A percentile compares a stretch with the other conserved stretches of the same genome.
phyloP scores from a whole-genome alignment of 2,888 invertebrate genomes.

The Malthinus seriepunctatus region DNA sequence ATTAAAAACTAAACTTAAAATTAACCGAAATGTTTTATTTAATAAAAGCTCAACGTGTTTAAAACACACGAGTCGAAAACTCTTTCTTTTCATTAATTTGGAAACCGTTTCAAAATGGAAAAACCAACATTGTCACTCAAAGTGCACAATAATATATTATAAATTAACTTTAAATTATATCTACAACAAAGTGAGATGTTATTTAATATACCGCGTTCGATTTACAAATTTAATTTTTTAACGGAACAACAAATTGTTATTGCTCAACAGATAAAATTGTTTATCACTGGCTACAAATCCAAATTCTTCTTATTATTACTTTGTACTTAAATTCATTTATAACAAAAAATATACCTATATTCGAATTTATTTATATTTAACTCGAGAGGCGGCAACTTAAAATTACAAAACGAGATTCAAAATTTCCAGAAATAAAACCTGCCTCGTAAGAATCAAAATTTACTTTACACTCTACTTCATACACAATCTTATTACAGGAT shows the following conservation, averaged over 20 bases:
- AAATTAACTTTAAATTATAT: neutral
- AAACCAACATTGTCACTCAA: neutral
- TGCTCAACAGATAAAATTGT: slow-evolving; percentile 5
- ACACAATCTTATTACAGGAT: too few relatives aligned
- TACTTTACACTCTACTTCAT: too few relatives aligned
- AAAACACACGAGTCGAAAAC: neutral
- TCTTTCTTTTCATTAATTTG: neutral
- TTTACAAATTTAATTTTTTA: neutral
- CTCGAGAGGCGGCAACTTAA: neutral
- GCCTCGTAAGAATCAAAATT: too few relatives aligned
- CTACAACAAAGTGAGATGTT: neutral
- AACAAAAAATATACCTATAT: slow-evolving; percentile 15
- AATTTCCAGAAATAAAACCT: too few relatives aligned
- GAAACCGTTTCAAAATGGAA: neutral
- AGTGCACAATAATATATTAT: slow-evolving; percentile 2
- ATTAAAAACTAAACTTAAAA: too few relatives aligned
- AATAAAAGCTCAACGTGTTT: neutral
- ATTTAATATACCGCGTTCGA: neutral
- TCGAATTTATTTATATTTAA: slow-evolving; percentile 6
- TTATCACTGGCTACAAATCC: slow-evolving; percentile 23
- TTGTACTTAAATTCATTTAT: slow-evolving; percentile 21
- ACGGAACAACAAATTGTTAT: neutral
- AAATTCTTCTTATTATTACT: slow-evolving; percentile 21
- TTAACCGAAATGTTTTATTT: too few relatives aligned
- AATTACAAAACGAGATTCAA: slow-evolving; percentile 8